These are phyloP conservation scores for Myzus persicae DNA, from an alignment of 1,140 invertebrate genomes.

Conservation along the genomic window DNA sequence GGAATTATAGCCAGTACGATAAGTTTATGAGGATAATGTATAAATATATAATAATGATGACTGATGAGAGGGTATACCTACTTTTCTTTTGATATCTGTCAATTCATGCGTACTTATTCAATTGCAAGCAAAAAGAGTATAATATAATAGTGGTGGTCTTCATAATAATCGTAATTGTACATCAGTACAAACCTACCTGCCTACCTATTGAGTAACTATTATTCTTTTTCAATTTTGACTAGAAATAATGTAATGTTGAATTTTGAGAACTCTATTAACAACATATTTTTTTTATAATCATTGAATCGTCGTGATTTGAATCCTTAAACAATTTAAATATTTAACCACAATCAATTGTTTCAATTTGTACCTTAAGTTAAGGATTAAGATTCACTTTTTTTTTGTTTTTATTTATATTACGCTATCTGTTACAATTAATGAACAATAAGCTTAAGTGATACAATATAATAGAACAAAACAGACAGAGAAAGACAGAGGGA, in stretches of 20 bases:
- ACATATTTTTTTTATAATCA: background rate
- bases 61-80: background rate
- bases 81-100: slow-evolving; percentile 11
- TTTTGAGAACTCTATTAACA: background rate
- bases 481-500: no score
- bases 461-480: no score
- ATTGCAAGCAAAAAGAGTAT: background rate
- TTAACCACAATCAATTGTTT: background rate
- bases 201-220: background rate
- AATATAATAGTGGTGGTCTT: background rate
- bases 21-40: background rate
- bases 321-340: background rate
- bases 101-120: slow-evolving; percentile 18
- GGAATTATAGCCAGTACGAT: background rate
- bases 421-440: no score
- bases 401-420: no score
- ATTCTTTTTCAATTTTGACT: background rate
- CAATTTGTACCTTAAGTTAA: background rate
- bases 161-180: background rate
- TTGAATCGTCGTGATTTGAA: background rate
- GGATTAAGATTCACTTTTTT: no score
- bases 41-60: background rate
- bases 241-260: background rate
- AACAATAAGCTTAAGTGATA: no score
- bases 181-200: no score